Conservation (phyloP, 2,797 vertebrate genomes). For the Syndactyla subalaris region DNA sequence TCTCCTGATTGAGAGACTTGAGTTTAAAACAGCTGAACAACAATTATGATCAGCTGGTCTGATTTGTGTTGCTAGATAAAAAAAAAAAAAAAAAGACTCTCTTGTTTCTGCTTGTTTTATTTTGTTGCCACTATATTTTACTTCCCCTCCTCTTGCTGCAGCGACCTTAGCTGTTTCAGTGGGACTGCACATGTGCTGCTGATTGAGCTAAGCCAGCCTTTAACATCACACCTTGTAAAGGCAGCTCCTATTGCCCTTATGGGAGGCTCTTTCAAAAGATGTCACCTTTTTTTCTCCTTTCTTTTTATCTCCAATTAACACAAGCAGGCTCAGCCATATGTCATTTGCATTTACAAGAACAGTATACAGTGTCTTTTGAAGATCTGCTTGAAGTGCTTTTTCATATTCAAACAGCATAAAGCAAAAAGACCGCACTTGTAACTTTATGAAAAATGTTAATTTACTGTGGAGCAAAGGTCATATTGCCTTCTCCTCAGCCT, state of each 20-base stretch:
- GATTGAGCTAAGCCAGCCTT: conserved; percentile 34
- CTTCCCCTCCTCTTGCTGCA: background rate
- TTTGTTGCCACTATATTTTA: background rate
- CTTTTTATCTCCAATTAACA: conserved; percentile 16
- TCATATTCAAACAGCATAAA: background rate
- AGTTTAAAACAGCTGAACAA: background rate
- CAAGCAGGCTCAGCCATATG: background rate
- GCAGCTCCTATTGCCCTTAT: background rate
- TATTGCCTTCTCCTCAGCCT: background rate
- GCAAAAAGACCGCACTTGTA: background rate
- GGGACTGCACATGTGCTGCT: background rate
- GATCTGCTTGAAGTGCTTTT: background rate
- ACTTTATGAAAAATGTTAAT: background rate
- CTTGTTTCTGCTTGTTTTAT: background rate
- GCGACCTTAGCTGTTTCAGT: background rate
- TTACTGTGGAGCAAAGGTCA: background rate
- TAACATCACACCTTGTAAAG: conserved; percentile 39
- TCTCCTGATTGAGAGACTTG: background rate
- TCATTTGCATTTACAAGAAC: background rate
- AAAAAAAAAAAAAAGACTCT: background rate
- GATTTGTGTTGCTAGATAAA: background rate
- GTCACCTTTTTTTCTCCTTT: background rate
- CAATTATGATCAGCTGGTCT: background rate
- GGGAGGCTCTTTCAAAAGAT: conserved; percentile 24
- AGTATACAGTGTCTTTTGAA: background rate